phyloP scores from a whole-genome alignment of 1,140 invertebrate species.

The Trichonephila inaurata region DNA sequence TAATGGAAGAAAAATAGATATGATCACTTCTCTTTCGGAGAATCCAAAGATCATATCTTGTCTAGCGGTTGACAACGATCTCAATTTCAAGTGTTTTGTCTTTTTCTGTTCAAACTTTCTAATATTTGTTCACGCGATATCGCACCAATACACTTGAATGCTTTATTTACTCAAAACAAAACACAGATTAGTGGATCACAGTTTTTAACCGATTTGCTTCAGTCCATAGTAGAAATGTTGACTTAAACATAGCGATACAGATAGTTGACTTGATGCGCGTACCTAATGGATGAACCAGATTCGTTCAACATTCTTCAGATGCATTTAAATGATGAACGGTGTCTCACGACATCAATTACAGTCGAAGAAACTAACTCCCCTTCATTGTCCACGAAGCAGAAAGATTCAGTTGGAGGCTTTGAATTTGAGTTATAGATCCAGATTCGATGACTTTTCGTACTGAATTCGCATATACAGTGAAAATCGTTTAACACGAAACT shows the following conservation, averaged over 20 bases:
- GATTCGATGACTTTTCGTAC: too few species aligned
- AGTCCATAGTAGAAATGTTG: not conserved
- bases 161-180: conserved; percentile 32
- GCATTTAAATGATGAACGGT: too few species aligned
- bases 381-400: too few species aligned
- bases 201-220: not conserved
- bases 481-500: too few species aligned
- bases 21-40: too few species aligned
- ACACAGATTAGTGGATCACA: conserved; percentile 1
- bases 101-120: conserved; percentile 12
- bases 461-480: too few species aligned
- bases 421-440: too few species aligned
- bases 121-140: conserved; percentile 27
- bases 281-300: not conserved
- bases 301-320: not conserved
- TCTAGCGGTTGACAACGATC: conserved; percentile 30
- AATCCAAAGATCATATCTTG: conserved; percentile 24
- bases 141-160: not conserved
- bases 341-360: too few species aligned
- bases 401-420: too few species aligned
- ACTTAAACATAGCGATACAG: not conserved
- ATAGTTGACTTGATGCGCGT: not conserved
- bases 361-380: too few species aligned
- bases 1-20: not conserved
- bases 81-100: not conserved